These are phyloP conservation scores for Chirona hameri DNA, from an alignment of 2,888 invertebrate species.

Conservation along the genomic window DNA sequence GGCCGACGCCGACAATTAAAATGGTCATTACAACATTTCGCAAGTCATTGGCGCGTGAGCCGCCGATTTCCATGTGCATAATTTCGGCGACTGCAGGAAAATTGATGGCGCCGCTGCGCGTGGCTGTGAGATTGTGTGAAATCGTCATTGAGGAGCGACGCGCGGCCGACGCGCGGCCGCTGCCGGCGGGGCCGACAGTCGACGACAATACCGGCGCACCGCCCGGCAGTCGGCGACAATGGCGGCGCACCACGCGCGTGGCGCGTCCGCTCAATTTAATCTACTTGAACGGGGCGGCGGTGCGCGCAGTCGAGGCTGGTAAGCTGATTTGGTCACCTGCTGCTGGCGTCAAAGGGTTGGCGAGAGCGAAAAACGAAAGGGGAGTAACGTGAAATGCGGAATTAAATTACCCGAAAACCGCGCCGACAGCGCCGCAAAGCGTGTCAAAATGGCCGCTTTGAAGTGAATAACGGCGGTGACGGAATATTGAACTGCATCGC, in stretches of 20 bases:
- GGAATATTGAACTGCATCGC: not conserved
- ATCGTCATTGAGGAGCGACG: not conserved
- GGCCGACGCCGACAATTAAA: not conserved
- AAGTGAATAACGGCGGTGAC: not conserved
- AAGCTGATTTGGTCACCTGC: slow-evolving; percentile 27
- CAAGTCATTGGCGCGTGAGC: slow-evolving; percentile 1
- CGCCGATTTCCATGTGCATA: slow-evolving; percentile 7
- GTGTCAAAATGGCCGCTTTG: not conserved
- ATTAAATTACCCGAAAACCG: slow-evolving; percentile 23
- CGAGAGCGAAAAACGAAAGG: not conserved
- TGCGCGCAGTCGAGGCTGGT: not conserved
- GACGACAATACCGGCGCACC: not conserved
- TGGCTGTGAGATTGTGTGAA: slow-evolving; percentile 27
- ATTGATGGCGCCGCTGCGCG: not conserved
- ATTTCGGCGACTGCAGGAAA: slow-evolving; percentile 6
- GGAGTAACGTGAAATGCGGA: slow-evolving; percentile 13
- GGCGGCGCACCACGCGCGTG: not conserved
- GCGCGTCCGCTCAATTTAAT: slow-evolving; percentile 24
- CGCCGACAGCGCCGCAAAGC: not conserved
- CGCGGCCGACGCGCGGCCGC: not conserved
- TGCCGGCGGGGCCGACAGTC: not conserved
- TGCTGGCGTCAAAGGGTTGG: slow-evolving; percentile 13
- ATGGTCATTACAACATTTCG: slow-evolving; percentile 10
- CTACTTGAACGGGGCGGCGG: not conserved
- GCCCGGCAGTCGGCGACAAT: not conserved